Percentiles rank a stretch among this genome's conserved stretches.
These are phyloP conservation scores for Glareola pratincola DNA, from an alignment of 2,113 vertebrate species.

Conservation along the genomic window DNA sequence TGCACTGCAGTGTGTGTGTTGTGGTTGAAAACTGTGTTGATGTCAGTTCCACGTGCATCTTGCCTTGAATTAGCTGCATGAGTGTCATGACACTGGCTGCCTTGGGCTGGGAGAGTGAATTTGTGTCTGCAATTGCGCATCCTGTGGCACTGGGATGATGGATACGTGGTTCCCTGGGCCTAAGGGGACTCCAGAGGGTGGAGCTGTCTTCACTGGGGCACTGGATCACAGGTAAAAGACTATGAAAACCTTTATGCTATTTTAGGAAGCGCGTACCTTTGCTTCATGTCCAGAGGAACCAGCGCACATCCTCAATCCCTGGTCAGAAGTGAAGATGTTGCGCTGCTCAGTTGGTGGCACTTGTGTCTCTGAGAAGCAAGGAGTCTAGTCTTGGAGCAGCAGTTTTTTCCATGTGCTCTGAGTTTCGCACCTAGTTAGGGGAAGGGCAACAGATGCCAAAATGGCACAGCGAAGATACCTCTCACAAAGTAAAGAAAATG, in stretches of 20 bases:
- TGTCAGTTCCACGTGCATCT: neutral
- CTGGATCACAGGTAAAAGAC: neutral
- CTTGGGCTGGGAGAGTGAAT: no score
- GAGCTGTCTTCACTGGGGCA: neutral
- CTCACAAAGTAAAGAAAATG: neutral
- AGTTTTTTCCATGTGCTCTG: accelerated
- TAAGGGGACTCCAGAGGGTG: neutral
- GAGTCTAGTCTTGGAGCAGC: no score
- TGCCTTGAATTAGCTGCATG: neutral
- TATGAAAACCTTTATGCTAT: neutral
- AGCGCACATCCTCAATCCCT: neutral
- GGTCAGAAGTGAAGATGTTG: neutral
- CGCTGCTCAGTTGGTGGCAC: neutral
- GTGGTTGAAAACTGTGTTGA: neutral
- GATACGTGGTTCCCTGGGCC: neutral
- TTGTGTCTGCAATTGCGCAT: neutral
- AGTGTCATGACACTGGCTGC: neutral
- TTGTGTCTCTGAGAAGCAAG: neutral
- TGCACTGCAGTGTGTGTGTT: neutral
- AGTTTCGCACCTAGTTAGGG: neutral
- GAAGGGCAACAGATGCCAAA: neutral
- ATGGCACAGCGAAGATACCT: no score
- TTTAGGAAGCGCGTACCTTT: neutral
- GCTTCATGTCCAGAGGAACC: neutral
- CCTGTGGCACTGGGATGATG: neutral